Evolutionary conservation across 2,888 invertebrate genomes (phyloP).

Genomic region (Cheilosia grossa): DNA sequence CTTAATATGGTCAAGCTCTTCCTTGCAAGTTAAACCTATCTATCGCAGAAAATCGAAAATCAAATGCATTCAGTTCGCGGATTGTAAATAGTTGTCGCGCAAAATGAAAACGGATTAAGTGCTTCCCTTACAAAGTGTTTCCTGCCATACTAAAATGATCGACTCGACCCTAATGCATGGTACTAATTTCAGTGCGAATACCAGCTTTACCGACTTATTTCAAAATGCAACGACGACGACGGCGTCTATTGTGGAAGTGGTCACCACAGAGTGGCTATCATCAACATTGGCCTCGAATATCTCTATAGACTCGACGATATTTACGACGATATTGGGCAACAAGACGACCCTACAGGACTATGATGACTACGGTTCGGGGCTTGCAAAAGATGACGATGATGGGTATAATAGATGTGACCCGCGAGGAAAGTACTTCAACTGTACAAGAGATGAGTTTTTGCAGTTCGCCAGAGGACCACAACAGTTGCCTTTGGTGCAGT

Average conservation of each 20-base stretch:
- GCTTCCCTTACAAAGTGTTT: background rate
- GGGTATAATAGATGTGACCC: slow-evolving; percentile 84
- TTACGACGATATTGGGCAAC: slow-evolving; percentile 51
- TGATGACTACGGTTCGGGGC: slow-evolving; percentile 20
- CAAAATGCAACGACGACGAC: slow-evolving; percentile 64
- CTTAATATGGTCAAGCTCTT: too few species aligned
- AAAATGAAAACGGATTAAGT: slow-evolving; percentile 9
- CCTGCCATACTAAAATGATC: slow-evolving; percentile 31
- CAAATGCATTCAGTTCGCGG: background rate
- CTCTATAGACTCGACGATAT: slow-evolving; percentile 40
- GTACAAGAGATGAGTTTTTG: slow-evolving; percentile 86
- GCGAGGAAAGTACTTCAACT: slow-evolving; percentile 83
- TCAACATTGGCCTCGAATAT: slow-evolving; percentile 37
- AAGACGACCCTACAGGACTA: slow-evolving; percentile 41
- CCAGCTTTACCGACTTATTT: slow-evolving; percentile 23
- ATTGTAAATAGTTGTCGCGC: slow-evolving; percentile 3
- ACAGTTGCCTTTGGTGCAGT: slow-evolving; percentile 85
- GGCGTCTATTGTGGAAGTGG: slow-evolving; percentile 29
- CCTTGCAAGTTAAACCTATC: too few species aligned
- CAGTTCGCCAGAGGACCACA: slow-evolving; percentile 86
- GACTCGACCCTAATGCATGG: slow-evolving; percentile 54
- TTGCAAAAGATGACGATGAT: slow-evolving; percentile 51
- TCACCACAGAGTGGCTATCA: slow-evolving; percentile 26
- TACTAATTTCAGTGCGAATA: slow-evolving; percentile 38
- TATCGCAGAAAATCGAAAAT: background rate